A percentile compares a stretch with the other conserved stretches of the same genome.
phyloP scores from a whole-genome alignment of 2,797 vertebrate genomes.

The Macrochelys suwanniensis region DNA sequence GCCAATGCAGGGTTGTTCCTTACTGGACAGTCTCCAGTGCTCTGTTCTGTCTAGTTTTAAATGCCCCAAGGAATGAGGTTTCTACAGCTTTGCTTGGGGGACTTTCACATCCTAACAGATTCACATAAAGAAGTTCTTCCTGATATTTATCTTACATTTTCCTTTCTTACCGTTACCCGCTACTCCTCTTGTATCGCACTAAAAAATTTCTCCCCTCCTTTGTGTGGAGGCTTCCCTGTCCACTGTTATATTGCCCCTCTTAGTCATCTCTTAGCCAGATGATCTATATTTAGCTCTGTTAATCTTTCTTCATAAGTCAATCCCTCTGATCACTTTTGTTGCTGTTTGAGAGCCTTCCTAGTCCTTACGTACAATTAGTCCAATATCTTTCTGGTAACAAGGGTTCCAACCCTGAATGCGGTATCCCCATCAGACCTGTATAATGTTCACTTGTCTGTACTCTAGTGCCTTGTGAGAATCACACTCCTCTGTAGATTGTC shows the following conservation, averaged over 20 bases:
- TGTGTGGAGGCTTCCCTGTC: accelerated
- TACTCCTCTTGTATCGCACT: neutral
- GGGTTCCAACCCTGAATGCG: accelerated
- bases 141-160: neutral
- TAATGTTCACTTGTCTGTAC: accelerated
- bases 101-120: neutral
- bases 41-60: neutral
- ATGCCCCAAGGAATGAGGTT: neutral
- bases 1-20: neutral
- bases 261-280: neutral
- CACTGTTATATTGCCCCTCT: neutral
- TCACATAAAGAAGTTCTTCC: neutral
- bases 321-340: neutral
- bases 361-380: conserved; percentile 8
- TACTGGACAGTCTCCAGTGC: too few species aligned
- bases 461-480: neutral
- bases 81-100: neutral
- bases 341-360: neutral
- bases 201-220: neutral
- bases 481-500: accelerated
- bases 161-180: neutral
- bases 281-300: neutral
- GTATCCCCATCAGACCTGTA: accelerated
- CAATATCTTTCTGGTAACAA: neutral
- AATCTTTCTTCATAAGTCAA: neutral